Percentiles rank a stretch among this genome's conserved stretches.
phyloP scores from a whole-genome alignment of 2,888 invertebrate species.

The Syrista parreyssii region DNA sequence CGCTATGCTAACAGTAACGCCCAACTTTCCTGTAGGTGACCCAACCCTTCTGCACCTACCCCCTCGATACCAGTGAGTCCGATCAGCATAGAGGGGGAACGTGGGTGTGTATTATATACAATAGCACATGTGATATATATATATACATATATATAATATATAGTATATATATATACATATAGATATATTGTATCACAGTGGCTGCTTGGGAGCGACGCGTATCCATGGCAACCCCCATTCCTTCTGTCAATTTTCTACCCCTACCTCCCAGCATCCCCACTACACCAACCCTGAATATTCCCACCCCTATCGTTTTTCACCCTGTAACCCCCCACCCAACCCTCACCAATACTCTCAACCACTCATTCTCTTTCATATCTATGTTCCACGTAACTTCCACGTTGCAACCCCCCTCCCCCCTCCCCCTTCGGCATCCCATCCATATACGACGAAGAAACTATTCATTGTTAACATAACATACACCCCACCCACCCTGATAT shows the following conservation, averaged over 20 bases:
- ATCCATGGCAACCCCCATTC: constrained; percentile 58
- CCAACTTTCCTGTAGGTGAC: background rate
- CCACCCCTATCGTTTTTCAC: background rate
- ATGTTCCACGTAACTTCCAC: background rate
- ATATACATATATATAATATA: too few relatives aligned
- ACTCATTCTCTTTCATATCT: constrained; percentile 22
- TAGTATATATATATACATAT: constrained; percentile 24
- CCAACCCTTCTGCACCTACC: background rate
- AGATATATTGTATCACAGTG: constrained; percentile 43
- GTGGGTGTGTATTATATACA: constrained; percentile 3
- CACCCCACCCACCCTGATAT: background rate
- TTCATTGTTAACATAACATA: constrained; percentile 27
- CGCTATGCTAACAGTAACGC: background rate
- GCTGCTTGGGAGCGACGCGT: constrained; percentile 52
- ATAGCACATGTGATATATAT: constrained; percentile 21
- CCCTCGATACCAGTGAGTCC: background rate
- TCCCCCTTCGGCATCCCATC: constrained; percentile 8
- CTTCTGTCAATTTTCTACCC: constrained; percentile 46
- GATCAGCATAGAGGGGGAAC: constrained; percentile 2
- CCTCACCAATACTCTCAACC: constrained; percentile 19
- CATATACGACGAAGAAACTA: constrained; percentile 21
- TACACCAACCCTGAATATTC: background rate
- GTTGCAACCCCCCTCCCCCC: background rate
- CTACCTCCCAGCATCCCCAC: constrained; percentile 7
- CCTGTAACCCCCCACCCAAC: background rate